Evolutionary conservation across 2,113 vertebrate genomes (phyloP).

Genomic region (Poeciliopsis retropinna): DNA sequence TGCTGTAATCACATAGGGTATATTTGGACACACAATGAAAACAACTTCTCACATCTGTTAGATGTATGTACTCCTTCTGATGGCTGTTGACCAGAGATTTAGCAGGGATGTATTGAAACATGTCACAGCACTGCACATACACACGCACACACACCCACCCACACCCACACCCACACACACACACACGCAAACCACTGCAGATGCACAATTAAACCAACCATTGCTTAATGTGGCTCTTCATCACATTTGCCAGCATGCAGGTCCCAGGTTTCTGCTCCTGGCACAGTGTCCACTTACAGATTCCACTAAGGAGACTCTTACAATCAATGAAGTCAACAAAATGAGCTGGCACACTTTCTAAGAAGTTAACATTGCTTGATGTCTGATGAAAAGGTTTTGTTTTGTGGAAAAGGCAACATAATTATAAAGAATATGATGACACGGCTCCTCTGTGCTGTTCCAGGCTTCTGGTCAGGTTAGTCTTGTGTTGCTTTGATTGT

Average conservation of each 20-base stretch:
- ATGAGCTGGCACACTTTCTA: conserved; percentile 43
- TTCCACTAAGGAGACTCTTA: conserved; percentile 47
- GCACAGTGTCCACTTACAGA: conserved; percentile 54
- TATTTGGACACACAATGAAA: conserved; percentile 50
- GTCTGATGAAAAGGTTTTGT: background rate
- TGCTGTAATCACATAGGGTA: conserved; percentile 23
- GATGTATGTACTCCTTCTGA: conserved; percentile 39
- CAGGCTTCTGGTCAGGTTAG: background rate
- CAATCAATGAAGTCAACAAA: conserved; percentile 72
- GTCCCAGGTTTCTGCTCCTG: conserved; percentile 62
- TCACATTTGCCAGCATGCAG: conserved; percentile 65
- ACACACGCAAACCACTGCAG: conserved; percentile 1
- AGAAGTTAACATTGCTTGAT: conserved; percentile 27
- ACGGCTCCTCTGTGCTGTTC: background rate
- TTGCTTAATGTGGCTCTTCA: conserved; percentile 71
- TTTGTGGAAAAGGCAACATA: background rate
- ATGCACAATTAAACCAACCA: conserved; percentile 48
- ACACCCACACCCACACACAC: conserved; percentile 4
- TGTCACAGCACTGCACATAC: conserved; percentile 45
- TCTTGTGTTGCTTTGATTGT: too few relatives aligned
- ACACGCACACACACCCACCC: background rate
- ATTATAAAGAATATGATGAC: background rate
- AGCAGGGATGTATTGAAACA: conserved; percentile 66
- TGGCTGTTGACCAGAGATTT: conserved; percentile 70
- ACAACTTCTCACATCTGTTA: conserved; percentile 66